Evolutionary conservation across 2,113 vertebrate genomes (phyloP), one percentile per base, ranked within the genome.

Genomic region (Procapra przewalskii): DNA sequence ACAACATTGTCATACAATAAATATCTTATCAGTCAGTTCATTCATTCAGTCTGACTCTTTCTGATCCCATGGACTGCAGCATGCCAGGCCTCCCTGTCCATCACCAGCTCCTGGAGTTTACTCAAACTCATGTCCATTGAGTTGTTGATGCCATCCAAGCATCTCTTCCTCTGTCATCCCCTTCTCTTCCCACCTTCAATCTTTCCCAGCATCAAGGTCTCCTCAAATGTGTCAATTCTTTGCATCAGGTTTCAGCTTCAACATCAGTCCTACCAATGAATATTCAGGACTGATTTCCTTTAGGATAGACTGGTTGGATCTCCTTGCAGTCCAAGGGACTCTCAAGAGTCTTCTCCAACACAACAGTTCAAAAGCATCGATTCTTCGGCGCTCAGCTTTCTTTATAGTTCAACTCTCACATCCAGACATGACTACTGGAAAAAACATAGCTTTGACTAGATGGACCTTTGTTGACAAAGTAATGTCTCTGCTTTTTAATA

Each of bases 61-160:
- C 19, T 0, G 3, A 40, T 40, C 19, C n/a, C n/a, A 40, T 36
- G 2, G 33, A 67, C 16, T 67, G 9, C 33, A 36, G 33, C 64
- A 5, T n/a, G 17, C 64, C 33, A 67, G 64, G 64, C 17, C 33
- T 67, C 33, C 64, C 64, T 67, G 33, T 67, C 33, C 64, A 67
- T 67, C 8, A 67, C 33, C 64, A 67, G 19, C 33, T 67, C 17
- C 64, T 67, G 64, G 8, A 36, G 31, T n/a, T 36, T 21, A 67
- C 33, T 67, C 33, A 11, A 1, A 21, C 17, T 36, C 16, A 67
- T 67, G 64, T n/a, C 16, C 64, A 67, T n/a, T 67, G 33, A 67
- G 33, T n/a, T n/a, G 16, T n/a, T 67, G 64, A n/a, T 67, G 64
- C 16, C 33, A 67, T 67, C 64, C 16, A 19, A 67, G 33, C 33